Base-by-base conservation (phyloP, 2,888 invertebrate species). In the Enoplolaimus lenunculus region DNA sequence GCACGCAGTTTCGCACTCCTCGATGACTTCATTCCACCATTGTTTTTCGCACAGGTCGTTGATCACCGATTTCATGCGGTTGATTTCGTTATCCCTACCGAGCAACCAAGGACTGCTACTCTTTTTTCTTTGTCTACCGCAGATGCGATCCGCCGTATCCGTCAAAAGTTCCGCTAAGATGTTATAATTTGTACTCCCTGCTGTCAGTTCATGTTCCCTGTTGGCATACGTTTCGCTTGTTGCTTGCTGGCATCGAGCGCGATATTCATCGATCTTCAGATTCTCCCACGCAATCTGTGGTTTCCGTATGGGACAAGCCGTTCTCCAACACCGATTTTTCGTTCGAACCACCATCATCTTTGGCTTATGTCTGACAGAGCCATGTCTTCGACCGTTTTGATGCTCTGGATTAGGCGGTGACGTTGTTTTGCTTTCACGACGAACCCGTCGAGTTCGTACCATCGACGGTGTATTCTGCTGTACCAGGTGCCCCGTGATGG, bases 381-480 rank as follows among this genome's bases (percentile, higher is more conserved):
- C 62, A 62, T 26, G 28, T 62, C 62, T 3, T 62, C 7, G 62
- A 62, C 31, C 13, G 62, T 29, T 13, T 31, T 29, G 31, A 62
- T 62, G 7, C 28, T 13, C 7, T 29, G 62, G 16, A 62, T 29
- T 26, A 62, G 7, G 7, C 7, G 7, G 62, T 62, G 62, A 13
- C 62, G 7, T 31, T 62, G 62, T 13, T 3, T 13, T 26, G 29
- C 29, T 31, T 62, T 62, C 16, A 62, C 31, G 7, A 62, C 28
- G 62, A 62, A 62, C 7, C 62, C 62, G 28, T 62, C 62, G 16
- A 62, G n/a, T 62, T 62, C 62, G n/a, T 62, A 62, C 62, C 62
- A 62, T n/a, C n/a, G 7, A 29, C 28, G 7, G 62, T 29, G 62
- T 13, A 31, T 31, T n/a, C 62, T 62, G 62, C 31, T 26, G n/a